phyloP scores from a whole-genome alignment of 53 echinoderm and acorn worm genomes.

The Apostichopus leukothele region DNA sequence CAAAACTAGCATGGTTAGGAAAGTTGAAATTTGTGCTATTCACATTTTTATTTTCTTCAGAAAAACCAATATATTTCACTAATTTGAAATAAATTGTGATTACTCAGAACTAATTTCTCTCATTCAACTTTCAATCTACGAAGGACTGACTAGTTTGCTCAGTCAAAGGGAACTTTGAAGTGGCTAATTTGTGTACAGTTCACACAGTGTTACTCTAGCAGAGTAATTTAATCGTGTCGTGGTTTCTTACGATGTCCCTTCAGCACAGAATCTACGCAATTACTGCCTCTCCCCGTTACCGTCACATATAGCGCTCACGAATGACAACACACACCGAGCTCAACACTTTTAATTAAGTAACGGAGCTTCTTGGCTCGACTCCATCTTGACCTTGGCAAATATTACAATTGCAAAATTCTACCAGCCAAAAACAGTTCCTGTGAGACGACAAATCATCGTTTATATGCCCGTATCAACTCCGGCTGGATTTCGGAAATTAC shows the following conservation, averaged over 20 bases:
- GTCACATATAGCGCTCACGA: slow-evolving; percentile 6
- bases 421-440: slow-evolving; percentile 5
- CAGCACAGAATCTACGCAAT: not conserved
- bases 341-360: slow-evolving; percentile 48
- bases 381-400: slow-evolving; percentile 38
- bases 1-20: no score
- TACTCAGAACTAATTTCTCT: no score
- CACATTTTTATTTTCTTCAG: no score
- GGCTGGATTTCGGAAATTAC: not conserved
- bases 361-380: not conserved
- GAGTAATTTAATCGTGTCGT: not conserved
- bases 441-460: not conserved
- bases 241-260: not conserved
- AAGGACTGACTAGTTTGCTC: no score
- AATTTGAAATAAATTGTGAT: no score
- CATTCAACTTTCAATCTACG: no score
- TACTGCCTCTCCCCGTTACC: not conserved
- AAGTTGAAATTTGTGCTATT: no score
- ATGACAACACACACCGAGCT: slow-evolving; percentile 23
- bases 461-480: not conserved
- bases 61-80: no score
- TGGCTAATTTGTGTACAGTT: not conserved
- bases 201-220: not conserved
- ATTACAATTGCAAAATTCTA: slow-evolving; percentile 20
- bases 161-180: no score